Evolutionary conservation across 1,140 invertebrate species (phyloP).

Genomic region (Drosophila azteca): DNA sequence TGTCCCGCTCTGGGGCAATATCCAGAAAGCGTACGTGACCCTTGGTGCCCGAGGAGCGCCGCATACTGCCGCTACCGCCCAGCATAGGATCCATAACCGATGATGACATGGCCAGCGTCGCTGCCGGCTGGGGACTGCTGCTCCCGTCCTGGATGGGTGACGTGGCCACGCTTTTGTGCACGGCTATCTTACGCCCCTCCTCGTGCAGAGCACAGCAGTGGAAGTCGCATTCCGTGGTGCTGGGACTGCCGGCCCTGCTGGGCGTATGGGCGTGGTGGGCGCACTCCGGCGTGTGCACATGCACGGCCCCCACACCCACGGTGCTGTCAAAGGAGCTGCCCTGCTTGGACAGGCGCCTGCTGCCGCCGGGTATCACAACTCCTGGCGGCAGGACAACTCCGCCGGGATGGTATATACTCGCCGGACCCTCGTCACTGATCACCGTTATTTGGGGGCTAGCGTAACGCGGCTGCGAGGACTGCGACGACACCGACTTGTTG

Average conservation of each 20-base stretch:
- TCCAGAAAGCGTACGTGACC: slow-evolving; percentile 91
- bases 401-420: slow-evolving; percentile 84
- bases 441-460: slow-evolving; percentile 94
- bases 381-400: slow-evolving; percentile 78
- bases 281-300: slow-evolving; percentile 93
- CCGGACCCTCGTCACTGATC: slow-evolving; percentile 92
- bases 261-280: slow-evolving; percentile 89
- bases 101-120: slow-evolving; percentile 55
- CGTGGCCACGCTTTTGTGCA: slow-evolving; percentile 95
- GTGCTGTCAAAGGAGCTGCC: slow-evolving; percentile 90
- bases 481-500: slow-evolving; percentile 85
- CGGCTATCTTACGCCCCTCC: slow-evolving; percentile 94
- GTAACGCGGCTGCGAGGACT: slow-evolving; percentile 85
- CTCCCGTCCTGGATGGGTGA: slow-evolving; percentile 94
- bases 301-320: slow-evolving; percentile 86
- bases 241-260: slow-evolving; percentile 85
- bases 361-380: slow-evolving; percentile 82
- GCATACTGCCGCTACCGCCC: slow-evolving; percentile 83
- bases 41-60: slow-evolving; percentile 85
- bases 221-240: slow-evolving; percentile 93
- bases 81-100: slow-evolving; percentile 84
- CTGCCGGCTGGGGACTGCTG: slow-evolving; percentile 86
- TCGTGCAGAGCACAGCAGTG: slow-evolving; percentile 97
- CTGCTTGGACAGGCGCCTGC: slow-evolving; percentile 87
- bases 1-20: slow-evolving; percentile 90